Conservation (phyloP, 2,113 vertebrate genomes). For the Burhinus oedicnemus region DNA sequence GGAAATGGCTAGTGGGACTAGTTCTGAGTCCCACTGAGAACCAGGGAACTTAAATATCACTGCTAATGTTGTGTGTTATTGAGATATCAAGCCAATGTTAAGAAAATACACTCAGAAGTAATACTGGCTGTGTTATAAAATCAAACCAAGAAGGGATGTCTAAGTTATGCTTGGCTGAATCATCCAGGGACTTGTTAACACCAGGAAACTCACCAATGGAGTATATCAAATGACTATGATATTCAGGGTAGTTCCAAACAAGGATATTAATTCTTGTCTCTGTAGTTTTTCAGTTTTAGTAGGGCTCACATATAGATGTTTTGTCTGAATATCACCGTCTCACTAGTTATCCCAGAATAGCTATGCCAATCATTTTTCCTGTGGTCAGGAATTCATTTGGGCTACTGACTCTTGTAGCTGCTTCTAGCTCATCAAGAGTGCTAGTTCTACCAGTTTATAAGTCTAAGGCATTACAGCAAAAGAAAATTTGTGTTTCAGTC, state of each 20-base stretch:
- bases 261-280: neutral
- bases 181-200: neutral
- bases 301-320: rapidly evolving
- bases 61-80: neutral
- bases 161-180: neutral
- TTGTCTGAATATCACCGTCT: neutral
- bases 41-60: neutral
- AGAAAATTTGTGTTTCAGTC: neutral
- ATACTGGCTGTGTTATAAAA: neutral
- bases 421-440: neutral
- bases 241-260: neutral
- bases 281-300: neutral
- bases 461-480: neutral
- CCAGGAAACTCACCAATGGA: neutral
- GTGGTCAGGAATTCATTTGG: neutral
- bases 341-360: neutral
- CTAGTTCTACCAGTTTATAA: neutral
- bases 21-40: neutral
- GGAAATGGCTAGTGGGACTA: neutral
- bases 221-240: neutral
- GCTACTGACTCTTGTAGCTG: neutral
- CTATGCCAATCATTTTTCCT: neutral
- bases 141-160: neutral
- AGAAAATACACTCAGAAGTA: neutral
- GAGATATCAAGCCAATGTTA: neutral